phyloP scores from a whole-genome alignment of 2,113 vertebrate species.

The Suncus etruscus region DNA sequence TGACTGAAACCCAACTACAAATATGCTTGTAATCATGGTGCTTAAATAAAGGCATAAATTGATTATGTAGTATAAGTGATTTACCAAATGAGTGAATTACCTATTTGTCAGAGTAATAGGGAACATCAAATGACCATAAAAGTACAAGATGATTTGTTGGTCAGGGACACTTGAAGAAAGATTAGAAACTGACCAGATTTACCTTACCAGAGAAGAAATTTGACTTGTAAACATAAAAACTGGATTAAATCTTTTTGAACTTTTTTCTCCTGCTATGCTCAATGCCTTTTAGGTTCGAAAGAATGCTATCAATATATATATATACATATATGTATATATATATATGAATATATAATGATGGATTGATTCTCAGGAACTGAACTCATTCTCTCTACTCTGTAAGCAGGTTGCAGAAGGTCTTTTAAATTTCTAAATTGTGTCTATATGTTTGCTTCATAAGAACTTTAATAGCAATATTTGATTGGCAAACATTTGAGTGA shows the following conservation, averaged over 20 bases:
- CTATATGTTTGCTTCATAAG: background rate
- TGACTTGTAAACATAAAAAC: background rate
- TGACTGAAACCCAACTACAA: too few relatives aligned
- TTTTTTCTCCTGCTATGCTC: background rate
- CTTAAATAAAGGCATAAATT: background rate
- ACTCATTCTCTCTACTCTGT: background rate
- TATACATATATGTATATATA: too few relatives aligned
- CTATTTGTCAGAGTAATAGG: background rate
- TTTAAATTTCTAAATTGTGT: background rate
- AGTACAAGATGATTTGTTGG: background rate
- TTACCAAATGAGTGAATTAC: background rate
- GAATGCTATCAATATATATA: slow-evolving; percentile 6
- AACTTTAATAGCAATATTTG: background rate
- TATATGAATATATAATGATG: background rate
- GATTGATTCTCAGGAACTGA: background rate
- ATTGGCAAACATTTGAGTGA: background rate
- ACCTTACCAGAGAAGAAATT: slow-evolving; percentile 38
- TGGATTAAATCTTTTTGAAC: too few relatives aligned
- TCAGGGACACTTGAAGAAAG: background rate
- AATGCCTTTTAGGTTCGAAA: background rate
- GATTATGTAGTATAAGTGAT: slow-evolving; percentile 2
- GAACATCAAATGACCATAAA: slow-evolving; percentile 1
- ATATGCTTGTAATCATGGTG: too few relatives aligned
- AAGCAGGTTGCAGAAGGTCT: background rate
- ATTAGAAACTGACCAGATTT: background rate